These are phyloP conservation scores for Recurvirostra avosetta DNA, from an alignment of 2,113 vertebrate genomes.

Conservation along the genomic window DNA sequence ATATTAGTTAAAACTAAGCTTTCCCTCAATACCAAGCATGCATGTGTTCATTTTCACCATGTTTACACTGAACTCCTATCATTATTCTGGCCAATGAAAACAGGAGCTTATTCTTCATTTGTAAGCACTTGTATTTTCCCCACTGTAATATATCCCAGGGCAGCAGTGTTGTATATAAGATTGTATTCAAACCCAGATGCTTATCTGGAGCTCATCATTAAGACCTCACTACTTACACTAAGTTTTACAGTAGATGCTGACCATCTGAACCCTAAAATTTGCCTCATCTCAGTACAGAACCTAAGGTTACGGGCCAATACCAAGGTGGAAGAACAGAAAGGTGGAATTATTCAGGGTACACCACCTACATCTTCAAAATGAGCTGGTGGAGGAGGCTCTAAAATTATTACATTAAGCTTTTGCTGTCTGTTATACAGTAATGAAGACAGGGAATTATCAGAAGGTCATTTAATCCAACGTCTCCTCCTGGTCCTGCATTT, in stretches of 20 bases:
- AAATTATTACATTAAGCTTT: neutral
- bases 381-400: neutral
- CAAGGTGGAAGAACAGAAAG: neutral
- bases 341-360: neutral
- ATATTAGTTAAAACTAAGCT: slow-evolving; percentile 66
- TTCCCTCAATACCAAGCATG: slow-evolving; percentile 65
- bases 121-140: neutral
- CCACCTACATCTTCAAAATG: neutral
- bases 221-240: neutral
- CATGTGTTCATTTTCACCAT: slow-evolving; percentile 56
- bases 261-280: neutral
- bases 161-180: neutral
- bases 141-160: neutral
- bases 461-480: neutral
- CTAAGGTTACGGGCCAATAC: neutral
- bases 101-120: slow-evolving; percentile 39
- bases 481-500: neutral
- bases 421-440: neutral
- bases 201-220: neutral
- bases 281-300: neutral
- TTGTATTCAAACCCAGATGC: neutral
- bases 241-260: neutral
- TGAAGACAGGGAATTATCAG: neutral
- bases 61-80: slow-evolving; percentile 15
- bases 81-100: slow-evolving; percentile 33